Evolutionary conservation across 2,797 vertebrate genomes (phyloP).

Genomic region (Glossophaga mutica): DNA sequence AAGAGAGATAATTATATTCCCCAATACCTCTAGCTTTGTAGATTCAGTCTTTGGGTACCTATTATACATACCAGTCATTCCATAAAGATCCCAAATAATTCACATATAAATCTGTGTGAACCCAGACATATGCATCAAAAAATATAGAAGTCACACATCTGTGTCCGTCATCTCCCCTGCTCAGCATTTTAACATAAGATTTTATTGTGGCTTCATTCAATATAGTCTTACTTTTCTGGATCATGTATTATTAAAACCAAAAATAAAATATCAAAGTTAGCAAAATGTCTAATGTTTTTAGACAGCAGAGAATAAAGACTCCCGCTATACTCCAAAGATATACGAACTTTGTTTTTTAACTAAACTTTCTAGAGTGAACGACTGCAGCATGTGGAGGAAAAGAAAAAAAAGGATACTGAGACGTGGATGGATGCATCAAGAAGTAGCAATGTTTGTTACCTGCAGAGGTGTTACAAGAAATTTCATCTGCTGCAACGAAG

Average conservation of each 20-base stretch:
- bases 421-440: conserved; percentile 89
- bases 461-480: conserved; percentile 97
- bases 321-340: conserved; percentile 71
- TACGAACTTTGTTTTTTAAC: conserved; percentile 51
- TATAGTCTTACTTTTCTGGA: conserved; percentile 72
- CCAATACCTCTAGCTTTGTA: conserved; percentile 70
- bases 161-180: not conserved
- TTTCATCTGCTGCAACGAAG: conserved; percentile 97
- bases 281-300: conserved; percentile 74
- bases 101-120: conserved; percentile 59
- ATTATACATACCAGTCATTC: not conserved
- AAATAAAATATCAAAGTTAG: conserved; percentile 80
- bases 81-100: conserved; percentile 61
- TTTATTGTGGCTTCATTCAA: conserved; percentile 66
- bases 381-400: conserved; percentile 82
- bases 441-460: conserved; percentile 94
- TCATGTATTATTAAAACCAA: conserved; percentile 71
- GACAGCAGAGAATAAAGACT: conserved; percentile 73
- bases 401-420: conserved; percentile 82
- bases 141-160: not conserved
- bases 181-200: conserved; percentile 40
- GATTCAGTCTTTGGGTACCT: conserved; percentile 73
- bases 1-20: conserved; percentile 70
- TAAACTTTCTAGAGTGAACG: conserved; percentile 80
- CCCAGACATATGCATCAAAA: conserved; percentile 59